Conservation (phyloP, 2,797 vertebrate species). For the Propithecus perrieri region DNA sequence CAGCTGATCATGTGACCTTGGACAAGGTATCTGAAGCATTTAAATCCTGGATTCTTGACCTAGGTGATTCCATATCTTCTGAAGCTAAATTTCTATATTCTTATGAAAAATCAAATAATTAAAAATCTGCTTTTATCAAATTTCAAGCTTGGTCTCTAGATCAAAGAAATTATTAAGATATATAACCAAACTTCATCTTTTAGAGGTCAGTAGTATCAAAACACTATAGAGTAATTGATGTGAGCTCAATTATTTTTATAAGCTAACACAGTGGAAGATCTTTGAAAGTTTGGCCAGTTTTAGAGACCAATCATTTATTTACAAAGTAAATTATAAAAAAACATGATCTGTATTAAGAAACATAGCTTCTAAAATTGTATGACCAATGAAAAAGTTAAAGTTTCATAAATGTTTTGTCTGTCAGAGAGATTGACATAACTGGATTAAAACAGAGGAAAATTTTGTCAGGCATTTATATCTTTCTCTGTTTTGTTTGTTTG, state of each 20-base stretch:
- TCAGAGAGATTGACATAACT: neutral
- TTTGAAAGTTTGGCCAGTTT: neutral
- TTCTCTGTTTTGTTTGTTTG: neutral
- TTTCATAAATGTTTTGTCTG: conserved; percentile 42
- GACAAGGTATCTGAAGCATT: neutral
- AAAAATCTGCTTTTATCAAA: neutral
- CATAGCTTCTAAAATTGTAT: conserved; percentile 59
- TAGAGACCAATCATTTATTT: neutral
- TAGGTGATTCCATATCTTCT: neutral
- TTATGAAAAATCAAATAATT: neutral
- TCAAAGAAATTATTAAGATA: neutral
- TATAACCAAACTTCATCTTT: neutral
- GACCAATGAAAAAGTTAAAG: conserved; percentile 22
- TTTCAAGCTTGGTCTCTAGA: neutral
- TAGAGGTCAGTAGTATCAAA: neutral
- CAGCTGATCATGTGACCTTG: neutral
- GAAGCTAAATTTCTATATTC: neutral
- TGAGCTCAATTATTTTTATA: neutral
- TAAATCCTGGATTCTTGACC: neutral
- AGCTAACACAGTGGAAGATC: neutral
- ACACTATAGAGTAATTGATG: neutral
- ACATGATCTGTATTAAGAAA: conserved; percentile 27
- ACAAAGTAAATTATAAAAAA: conserved; percentile 8
- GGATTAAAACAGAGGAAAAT: neutral
- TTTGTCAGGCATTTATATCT: neutral